phyloP scores from a whole-genome alignment of 2,113 vertebrate species.

The Megaleporinus macrocephalus region DNA sequence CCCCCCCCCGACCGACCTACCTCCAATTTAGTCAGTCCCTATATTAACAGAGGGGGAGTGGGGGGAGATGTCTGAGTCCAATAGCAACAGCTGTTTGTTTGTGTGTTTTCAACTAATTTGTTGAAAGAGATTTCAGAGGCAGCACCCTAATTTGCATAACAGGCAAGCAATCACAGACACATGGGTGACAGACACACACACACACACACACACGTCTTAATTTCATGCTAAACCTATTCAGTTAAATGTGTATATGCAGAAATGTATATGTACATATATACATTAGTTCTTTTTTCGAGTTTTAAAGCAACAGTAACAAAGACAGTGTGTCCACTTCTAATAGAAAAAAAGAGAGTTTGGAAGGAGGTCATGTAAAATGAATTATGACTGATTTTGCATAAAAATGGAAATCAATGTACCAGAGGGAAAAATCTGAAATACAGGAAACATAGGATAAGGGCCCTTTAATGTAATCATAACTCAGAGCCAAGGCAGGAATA shows the following conservation, averaged over 20 bases:
- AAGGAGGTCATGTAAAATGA: too few relatives aligned
- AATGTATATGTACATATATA: neutral
- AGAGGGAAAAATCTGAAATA: too few relatives aligned
- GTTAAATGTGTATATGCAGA: neutral
- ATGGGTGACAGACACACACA: slow-evolving; percentile 10
- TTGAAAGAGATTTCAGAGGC: slow-evolving; percentile 70
- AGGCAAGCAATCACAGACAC: neutral
- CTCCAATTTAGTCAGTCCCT: slow-evolving; percentile 39
- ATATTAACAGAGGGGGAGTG: slow-evolving; percentile 60
- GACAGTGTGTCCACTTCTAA: too few relatives aligned
- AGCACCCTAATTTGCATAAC: slow-evolving; percentile 71
- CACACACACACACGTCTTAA: slow-evolving; percentile 10
- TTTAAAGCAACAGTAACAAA: too few relatives aligned
- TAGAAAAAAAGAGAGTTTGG: too few relatives aligned
- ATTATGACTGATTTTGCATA: too few relatives aligned
- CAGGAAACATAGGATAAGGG: neutral
- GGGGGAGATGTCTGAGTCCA: slow-evolving; percentile 74
- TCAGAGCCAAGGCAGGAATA: neutral
- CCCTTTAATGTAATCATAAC: slow-evolving; percentile 39
- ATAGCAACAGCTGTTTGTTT: slow-evolving; percentile 78
- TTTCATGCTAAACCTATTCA: neutral
- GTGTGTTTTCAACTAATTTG: slow-evolving; percentile 76
- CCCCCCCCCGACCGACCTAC: slow-evolving; percentile 53
- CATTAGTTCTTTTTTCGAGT: too few relatives aligned
- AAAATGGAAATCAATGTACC: too few relatives aligned